Percentiles rank a stretch among this genome's conserved stretches.
Evolutionary conservation across 2,797 vertebrate genomes (phyloP).

Genomic region (Masticophis lateralis): DNA sequence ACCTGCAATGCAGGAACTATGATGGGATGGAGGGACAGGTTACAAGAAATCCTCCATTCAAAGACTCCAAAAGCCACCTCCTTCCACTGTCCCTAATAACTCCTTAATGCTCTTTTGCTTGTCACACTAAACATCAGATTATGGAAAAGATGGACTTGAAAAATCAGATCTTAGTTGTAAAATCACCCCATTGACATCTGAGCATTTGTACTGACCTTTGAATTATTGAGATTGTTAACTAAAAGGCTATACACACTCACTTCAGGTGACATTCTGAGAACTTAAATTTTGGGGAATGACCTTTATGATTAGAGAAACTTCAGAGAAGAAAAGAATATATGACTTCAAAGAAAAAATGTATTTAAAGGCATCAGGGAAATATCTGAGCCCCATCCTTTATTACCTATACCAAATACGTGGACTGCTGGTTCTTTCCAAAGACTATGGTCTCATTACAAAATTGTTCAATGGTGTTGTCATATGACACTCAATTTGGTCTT

Average conservation of each 20-base stretch:
- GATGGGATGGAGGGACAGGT: not conserved
- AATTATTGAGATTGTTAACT: not conserved
- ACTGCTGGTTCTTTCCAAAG: not conserved
- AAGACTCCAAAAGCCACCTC: not conserved
- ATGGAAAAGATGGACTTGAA: not conserved
- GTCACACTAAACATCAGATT: conserved; percentile 4
- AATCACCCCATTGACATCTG: not conserved
- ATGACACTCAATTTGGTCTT: not conserved
- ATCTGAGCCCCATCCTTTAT: not conserved
- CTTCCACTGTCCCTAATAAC: not conserved
- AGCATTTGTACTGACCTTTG: not conserved
- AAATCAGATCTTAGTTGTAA: not conserved
- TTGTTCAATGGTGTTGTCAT: not conserved
- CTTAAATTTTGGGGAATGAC: fast-evolving
- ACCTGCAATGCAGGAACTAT: not conserved
- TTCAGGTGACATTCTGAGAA: not conserved
- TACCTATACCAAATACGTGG: not conserved
- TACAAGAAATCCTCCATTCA: not conserved
- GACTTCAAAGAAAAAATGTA: not conserved
- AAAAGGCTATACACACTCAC: not conserved
- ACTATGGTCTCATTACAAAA: not conserved
- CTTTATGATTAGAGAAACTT: conserved; percentile 3
- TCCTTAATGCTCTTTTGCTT: conserved; percentile 8
- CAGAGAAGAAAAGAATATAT: not conserved
- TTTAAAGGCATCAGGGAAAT: not conserved